These are phyloP conservation scores for rat (Rattus norvegicus) DNA, from an alignment of 2,113 vertebrate species.

Conservation along the genomic window GRCr8 NC_086024.1:110737001-110737500, in stretches of 20 bases:
- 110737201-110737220: not conserved
- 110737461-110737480: not conserved
- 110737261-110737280: not conserved
- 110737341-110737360: not conserved
- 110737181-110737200: not conserved
- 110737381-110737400: not conserved
- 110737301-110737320: constrained; percentile 22
- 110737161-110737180: not conserved
- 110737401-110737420: not conserved
- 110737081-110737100: not conserved
- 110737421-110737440: not conserved
- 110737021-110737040: not conserved
- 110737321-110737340: constrained; percentile 35
- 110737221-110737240: not conserved
- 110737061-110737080: constrained; percentile 30
- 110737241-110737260: constrained; percentile 21
- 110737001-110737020: not conserved
- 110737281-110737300: constrained; percentile 38
- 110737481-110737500: not conserved
- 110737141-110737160: not conserved
- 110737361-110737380: not conserved
- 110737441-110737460: no score
- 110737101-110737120: constrained; percentile 7
- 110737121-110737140: not conserved
- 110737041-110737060: not conserved